A percentile compares a stretch with the other conserved stretches of the same genome.
Conservation (phyloP, 1,140 invertebrate species). For the Thaumatotibia leucotreta region DNA sequence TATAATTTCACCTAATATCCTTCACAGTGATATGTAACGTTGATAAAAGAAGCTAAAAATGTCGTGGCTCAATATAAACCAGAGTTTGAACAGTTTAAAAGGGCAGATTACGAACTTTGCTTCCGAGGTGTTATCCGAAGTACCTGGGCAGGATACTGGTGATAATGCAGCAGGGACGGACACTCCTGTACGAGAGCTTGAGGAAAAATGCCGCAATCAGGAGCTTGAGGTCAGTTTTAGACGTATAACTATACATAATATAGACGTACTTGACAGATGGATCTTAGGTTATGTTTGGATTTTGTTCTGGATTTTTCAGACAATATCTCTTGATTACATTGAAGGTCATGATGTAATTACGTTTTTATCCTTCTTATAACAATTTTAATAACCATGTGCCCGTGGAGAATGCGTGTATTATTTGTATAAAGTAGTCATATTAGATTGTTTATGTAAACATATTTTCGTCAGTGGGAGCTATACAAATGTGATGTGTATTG, state of each 20-base stretch:
- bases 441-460: neutral
- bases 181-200: slow-evolving; percentile 76
- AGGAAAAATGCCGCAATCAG: slow-evolving; percentile 78
- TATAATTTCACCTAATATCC: slow-evolving; percentile 36
- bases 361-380: neutral
- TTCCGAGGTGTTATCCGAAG: slow-evolving; percentile 83
- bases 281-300: slow-evolving; percentile 58
- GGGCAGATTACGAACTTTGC: slow-evolving; percentile 87
- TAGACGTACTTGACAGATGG: slow-evolving; percentile 41
- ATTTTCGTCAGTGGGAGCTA: neutral
- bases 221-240: slow-evolving; percentile 79
- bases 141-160: slow-evolving; percentile 76
- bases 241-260: slow-evolving; percentile 31
- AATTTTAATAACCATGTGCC: neutral
- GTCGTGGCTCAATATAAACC: slow-evolving; percentile 87
- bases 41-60: slow-evolving; percentile 68
- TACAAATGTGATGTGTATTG: neutral
- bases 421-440: neutral
- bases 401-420: neutral
- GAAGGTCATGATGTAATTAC: neutral
- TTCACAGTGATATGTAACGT: slow-evolving; percentile 51
- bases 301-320: slow-evolving; percentile 15
- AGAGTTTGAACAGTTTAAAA: slow-evolving; percentile 84
- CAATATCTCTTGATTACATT: slow-evolving; percentile 19
- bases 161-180: slow-evolving; percentile 55